These are phyloP conservation scores for Megaleporinus macrocephalus DNA, from an alignment of 2,113 vertebrate genomes.

Conservation along the genomic window DNA sequence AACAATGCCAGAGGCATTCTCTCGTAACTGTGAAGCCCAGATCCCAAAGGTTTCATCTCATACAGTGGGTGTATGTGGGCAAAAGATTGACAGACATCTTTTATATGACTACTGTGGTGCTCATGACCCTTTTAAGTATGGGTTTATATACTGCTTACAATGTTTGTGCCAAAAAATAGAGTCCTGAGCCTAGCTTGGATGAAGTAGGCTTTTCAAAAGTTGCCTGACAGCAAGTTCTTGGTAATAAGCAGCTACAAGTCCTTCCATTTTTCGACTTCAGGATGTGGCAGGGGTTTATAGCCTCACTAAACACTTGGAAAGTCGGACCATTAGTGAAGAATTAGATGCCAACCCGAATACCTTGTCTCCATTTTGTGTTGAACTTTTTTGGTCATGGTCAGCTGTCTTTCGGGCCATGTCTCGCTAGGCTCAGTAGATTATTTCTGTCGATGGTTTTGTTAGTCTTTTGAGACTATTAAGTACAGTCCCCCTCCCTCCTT, in stretches of 20 bases:
- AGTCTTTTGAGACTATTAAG: constrained; percentile 9
- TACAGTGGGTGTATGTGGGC: no score
- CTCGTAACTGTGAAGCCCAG: no score
- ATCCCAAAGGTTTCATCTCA: no score
- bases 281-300: not conserved
- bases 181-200: not conserved
- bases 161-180: not conserved
- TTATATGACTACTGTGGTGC: no score
- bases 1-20: no score
- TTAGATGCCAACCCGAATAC: not conserved
- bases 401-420: not conserved
- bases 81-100: not conserved
- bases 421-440: not conserved
- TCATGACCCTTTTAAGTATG: no score
- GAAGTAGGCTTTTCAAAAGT: not conserved
- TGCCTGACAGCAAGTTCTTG: not conserved
- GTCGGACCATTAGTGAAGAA: not conserved
- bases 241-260: not conserved
- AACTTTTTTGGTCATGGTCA: not conserved
- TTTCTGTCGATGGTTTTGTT: constrained; percentile 22
- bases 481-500: constrained; percentile 11
- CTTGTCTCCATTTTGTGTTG: not conserved
- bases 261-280: not conserved
- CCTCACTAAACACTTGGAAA: not conserved
- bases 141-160: no score